Conservation (phyloP, 2,888 invertebrate species). For the Macrophya alboannulata region DNA sequence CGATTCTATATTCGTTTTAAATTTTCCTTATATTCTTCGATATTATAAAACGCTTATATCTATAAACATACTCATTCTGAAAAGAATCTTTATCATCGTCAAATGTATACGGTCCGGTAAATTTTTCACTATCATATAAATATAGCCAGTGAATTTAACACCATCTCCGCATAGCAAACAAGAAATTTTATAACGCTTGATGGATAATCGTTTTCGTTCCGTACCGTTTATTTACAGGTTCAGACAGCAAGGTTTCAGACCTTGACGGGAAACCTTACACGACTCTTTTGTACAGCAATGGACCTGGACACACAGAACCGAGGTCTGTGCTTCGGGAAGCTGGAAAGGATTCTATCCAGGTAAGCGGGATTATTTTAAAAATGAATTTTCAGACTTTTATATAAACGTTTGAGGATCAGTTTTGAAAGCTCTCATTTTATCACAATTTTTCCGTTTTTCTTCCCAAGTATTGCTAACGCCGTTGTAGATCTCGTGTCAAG, state of each 20-base stretch:
- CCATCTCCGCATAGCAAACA: background rate
- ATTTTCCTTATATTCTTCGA: background rate
- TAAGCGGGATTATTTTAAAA: slow-evolving; percentile 59
- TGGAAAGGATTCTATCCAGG: slow-evolving; percentile 75
- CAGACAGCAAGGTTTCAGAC: slow-evolving; percentile 88
- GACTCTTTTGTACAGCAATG: slow-evolving; percentile 89
- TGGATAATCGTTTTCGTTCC: slow-evolving; percentile 22
- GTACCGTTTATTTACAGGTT: slow-evolving; percentile 81
- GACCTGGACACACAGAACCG: slow-evolving; percentile 88
- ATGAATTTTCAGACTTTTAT: background rate
- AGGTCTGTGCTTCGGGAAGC: slow-evolving; percentile 82
- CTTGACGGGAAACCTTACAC: slow-evolving; percentile 89
- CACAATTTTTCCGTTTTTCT: background rate
- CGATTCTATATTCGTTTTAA: background rate
- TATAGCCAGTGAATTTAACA: background rate
- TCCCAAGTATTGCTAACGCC: background rate
- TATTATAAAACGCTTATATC: no score
- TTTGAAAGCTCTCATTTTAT: background rate
- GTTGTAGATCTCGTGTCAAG: background rate
- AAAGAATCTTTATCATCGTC: background rate
- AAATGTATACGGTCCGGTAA: background rate
- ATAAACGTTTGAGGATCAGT: background rate
- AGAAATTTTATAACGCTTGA: slow-evolving; percentile 2
- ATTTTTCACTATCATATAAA: background rate
- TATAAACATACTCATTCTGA: background rate